Evolutionary conservation across 2,888 invertebrate species (phyloP).

Genomic region (Hemaris fuciformis): DNA sequence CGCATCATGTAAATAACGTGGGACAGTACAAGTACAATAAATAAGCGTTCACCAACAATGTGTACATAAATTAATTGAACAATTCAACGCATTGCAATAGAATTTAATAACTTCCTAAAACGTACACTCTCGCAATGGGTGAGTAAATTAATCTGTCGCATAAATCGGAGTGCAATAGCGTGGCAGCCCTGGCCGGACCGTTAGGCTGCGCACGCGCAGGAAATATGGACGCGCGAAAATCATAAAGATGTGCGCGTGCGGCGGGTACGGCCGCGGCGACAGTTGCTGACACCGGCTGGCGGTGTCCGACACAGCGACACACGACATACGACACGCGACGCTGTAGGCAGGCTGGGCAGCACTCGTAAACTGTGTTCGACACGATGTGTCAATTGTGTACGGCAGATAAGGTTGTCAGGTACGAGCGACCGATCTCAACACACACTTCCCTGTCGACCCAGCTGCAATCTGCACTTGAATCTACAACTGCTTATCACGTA

Average conservation of each 20-base stretch:
- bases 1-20: slow-evolving; percentile 1
- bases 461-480: not conserved
- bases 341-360: slow-evolving; percentile 1
- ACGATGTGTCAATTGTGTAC: not conserved
- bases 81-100: slow-evolving; percentile 3
- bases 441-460: not conserved
- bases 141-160: slow-evolving; percentile 43
- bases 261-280: slow-evolving; percentile 12
- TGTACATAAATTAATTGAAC: slow-evolving; percentile 13
- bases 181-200: slow-evolving; percentile 25
- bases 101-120: slow-evolving; percentile 18
- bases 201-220: slow-evolving; percentile 23
- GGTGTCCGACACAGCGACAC: slow-evolving; percentile 20
- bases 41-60: slow-evolving; percentile 3
- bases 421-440: not conserved
- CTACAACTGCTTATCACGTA: not conserved
- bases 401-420: slow-evolving; percentile 5
- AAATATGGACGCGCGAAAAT: slow-evolving; percentile 67
- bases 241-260: slow-evolving; percentile 48
- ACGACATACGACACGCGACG: not conserved
- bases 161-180: slow-evolving; percentile 40
- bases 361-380: slow-evolving; percentile 1
- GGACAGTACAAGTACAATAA: slow-evolving; percentile 5
- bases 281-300: slow-evolving; percentile 21
- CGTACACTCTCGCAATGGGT: slow-evolving; percentile 8